Conservation (phyloP, 2,113 vertebrate species). For the Dipodomys ordii region DNA sequence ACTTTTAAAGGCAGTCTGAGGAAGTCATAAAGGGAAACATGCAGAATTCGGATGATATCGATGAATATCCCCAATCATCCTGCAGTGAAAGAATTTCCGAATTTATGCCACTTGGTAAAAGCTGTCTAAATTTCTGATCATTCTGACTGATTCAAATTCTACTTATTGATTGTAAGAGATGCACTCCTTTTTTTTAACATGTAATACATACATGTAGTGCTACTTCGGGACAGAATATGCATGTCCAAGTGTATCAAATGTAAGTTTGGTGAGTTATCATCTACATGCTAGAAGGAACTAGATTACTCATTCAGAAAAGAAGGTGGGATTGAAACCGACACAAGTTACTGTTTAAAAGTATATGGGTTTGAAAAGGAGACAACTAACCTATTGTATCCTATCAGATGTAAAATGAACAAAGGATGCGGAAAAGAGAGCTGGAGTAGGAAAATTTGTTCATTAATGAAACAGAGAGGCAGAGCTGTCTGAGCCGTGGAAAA, state of each 20-base stretch:
- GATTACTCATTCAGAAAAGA: not conserved
- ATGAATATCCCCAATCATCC: not conserved
- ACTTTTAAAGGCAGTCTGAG: not conserved
- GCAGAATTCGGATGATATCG: not conserved
- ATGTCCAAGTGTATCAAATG: not conserved
- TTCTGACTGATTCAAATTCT: not conserved
- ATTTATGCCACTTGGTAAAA: not conserved
- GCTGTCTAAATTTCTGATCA: not conserved
- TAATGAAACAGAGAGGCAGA: conserved; percentile 6
- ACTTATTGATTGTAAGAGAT: not conserved
- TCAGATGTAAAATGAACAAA: not conserved
- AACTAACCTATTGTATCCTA: not conserved
- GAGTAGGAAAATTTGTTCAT: conserved; percentile 11
- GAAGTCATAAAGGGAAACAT: not conserved
- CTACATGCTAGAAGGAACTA: not conserved
- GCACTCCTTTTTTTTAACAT: not conserved
- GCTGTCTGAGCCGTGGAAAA: conserved; percentile 42
- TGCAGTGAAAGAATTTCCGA: not conserved
- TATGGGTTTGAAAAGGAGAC: not conserved
- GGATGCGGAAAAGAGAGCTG: not conserved
- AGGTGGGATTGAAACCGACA: not conserved
- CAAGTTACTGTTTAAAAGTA: not conserved
- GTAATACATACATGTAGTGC: too few species aligned
- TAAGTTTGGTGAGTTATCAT: not conserved
- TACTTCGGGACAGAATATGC: too few species aligned